Evolutionary conservation across 2,113 vertebrate genomes (phyloP), one percentile per base, ranked within the genome.

Genomic region (Taxidea taxus): DNA sequence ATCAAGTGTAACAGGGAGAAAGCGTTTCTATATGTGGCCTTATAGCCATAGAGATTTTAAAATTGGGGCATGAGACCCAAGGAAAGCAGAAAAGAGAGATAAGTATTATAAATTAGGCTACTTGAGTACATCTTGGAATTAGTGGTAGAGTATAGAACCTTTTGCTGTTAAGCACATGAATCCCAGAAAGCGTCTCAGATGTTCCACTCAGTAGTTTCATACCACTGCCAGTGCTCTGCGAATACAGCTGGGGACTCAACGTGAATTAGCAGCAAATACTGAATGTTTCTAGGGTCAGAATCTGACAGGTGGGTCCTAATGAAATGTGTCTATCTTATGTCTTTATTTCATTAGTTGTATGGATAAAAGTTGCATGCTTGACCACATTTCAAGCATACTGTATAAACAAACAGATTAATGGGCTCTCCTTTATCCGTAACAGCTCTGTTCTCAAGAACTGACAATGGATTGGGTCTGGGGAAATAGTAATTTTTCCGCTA

Each of bases 1-100:
- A 94, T 96, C 66, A 94, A 87, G 87, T 86, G 83, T 80, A 97
- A 97, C 94, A 95, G 85, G n/a, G 39, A 93, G 90, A 93, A 15
- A 44, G 54, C 54, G 83, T 85, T 92, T 98, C 95, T 98, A 66
- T 91, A 86, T 87, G 49, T 68, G 84, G 84, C 18, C 56, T 95
- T 31, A 87, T 75, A 80, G 80, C 68, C 72, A 95, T 87, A 97
- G 97, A 88, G 82, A 95, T 86, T 94, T 89, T 66, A 49, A 85
- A 92, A 93, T 51, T 92, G 51, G 42, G 95, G 92, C 80, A 60
- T 12, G 16, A 97, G 88, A 95, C 80, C n/a, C 49, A 97, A 82
- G 58, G 29, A 75, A 93, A 87, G 47, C 70, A 94, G 91, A 49
- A 58, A 93, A 96, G 97, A 80, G 62, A 97, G 23, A 12, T 87